phyloP scores from a whole-genome alignment of 1,140 invertebrate genomes.

The Halyomorpha halys region DNA sequence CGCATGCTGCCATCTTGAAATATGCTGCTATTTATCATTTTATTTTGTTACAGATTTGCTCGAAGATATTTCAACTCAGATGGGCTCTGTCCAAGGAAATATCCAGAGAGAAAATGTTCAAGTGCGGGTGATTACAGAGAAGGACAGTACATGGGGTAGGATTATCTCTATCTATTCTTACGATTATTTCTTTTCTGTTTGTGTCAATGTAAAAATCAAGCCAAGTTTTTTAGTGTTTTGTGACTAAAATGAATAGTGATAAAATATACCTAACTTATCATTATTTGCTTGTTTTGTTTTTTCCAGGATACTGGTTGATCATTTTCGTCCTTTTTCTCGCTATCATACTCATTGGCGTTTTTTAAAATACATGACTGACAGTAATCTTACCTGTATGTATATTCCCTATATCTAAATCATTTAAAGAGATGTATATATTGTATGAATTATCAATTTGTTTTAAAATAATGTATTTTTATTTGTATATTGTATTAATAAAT shows the following conservation, averaged over 20 bases:
- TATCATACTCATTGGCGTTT: constrained; percentile 33
- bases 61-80: constrained; percentile 62
- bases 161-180: constrained; percentile 19
- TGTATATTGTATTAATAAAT: no score
- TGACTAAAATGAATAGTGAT: no score
- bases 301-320: constrained; percentile 48
- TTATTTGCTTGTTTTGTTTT: constrained; percentile 20
- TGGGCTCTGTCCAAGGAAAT: constrained; percentile 56
- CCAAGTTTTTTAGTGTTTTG: no score
- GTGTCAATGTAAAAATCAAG: no score
- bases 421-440: no score
- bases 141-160: constrained; percentile 57
- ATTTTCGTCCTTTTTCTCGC: constrained; percentile 52
- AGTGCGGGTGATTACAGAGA: constrained; percentile 50
- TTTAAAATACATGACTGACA: background rate
- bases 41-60: constrained; percentile 50
- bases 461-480: no score
- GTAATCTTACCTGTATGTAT: no score
- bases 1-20: no score
- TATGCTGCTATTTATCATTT: constrained; percentile 7
- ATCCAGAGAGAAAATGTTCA: constrained; percentile 55
- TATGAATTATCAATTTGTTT: no score
- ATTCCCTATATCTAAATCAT: no score
- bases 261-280: no score
- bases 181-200: no score